Evolutionary conservation across 2,888 invertebrate genomes (phyloP), one percentile per base, ranked within the genome.

Genomic region (Xanthorhoe designata): DNA sequence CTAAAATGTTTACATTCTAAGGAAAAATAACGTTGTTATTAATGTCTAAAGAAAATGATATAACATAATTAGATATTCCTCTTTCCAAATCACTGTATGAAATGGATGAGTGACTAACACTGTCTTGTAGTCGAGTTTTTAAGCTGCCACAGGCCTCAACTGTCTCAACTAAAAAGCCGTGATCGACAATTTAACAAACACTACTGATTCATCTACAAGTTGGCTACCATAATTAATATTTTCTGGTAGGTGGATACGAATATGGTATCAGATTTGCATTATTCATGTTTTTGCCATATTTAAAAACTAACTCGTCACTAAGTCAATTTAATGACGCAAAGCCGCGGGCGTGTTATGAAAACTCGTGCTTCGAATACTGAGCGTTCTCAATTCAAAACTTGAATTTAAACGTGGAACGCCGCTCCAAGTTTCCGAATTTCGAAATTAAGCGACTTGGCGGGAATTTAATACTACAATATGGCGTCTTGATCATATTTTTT

Each of bases 361-460:
- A 87, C 87, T 87, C 91, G 91, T 89, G 91, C 86, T 80, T 77
- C 77, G 91, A 88, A 90, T 92, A 85, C 88, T 83, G 83, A 89
- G 83, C 87, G 82, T 81, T 84, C 84, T 86, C 90, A 87, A 90
- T 90, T 88, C 89, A 87, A 66, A 92, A 92, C 90, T 91, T 89
- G 87, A 89, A 92, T 90, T 90, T 89, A 88, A 90, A 91, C 88
- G 84, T 84, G 78, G 87, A 87, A 81, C 82, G 81, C 78, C 77
- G 83, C 84, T 84, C 86, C 86, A 91, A 92, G 89, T 91, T 90
- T 89, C 87, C 81, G 86, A 90, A 90, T 91, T 91, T 83, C 89
- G 87, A 91, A 92, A 90, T 91, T 90, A 89, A 87, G 82, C 86
- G 86, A 88, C 88, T 91, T 88, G 88, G 80, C 83, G 86, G 76